Evolutionary conservation across 2,797 vertebrate species (phyloP), one percentile per base, ranked within the genome.

Genomic region (Lutjanus campechanus): DNA sequence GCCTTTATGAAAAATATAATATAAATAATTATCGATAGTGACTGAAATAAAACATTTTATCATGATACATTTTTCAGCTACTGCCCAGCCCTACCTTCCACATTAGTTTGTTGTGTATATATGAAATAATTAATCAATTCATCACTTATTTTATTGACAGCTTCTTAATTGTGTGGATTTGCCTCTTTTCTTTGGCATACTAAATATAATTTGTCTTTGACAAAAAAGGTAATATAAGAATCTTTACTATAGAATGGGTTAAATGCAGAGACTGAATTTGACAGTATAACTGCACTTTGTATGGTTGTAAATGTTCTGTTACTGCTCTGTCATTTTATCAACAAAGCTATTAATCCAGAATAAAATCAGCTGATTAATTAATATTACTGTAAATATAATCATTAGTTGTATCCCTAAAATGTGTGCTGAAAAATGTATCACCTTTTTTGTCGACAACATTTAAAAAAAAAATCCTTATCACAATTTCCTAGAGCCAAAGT

Each of bases 321-420:
- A 25, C 58, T 51, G 9, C 40, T 62, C 4, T 25, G 47, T 9
- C 1, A 61, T 76, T 77, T 72, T 56, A 9, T 22, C 47, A 79
- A 62, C 10, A n/a, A 71, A 47, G 41, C 1, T 0, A 55, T 19
- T 0, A 13, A 55, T 41, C 19, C 55, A 69, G 29, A 71, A 75
- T 60, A 60, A 19, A 67, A 51, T 36, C 10, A 56, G 4, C 10
- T 44, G 11, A 40, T 7, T 44, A 8, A 36, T 36, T 4, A 3
- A 36, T 36, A 36, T 36, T 36, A 36, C 29, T 36, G 29, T 5
- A 22, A 20, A 68, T 61, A 41, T 16, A 15, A 40, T 46, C 8
- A 54, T 49, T n/a, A 22, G 15, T 41, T 58, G 11, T 40, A 47
- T 40, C 3, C 3, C 13, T 7, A 25, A 0, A 54, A 15, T 43